Base-by-base conservation (phyloP, 2,113 vertebrate species). In the Xenus cinereus region DNA sequence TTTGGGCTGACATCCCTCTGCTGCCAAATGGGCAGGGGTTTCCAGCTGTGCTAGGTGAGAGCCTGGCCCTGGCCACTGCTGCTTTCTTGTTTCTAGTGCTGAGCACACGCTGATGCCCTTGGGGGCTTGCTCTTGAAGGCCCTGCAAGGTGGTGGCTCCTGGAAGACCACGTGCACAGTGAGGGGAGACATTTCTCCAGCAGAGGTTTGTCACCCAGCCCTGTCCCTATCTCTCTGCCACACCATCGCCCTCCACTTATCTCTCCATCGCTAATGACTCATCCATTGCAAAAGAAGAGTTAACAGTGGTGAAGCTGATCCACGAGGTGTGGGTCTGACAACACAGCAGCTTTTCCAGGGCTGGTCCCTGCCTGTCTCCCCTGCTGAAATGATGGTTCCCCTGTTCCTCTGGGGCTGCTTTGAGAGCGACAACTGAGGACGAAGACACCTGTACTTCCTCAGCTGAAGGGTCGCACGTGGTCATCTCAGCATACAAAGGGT, bases 401-500 rank as follows among this genome's bases (percentile, higher is more conserved):
- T 71, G 18, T 62, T 95, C 43, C 15, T 85, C 17, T 64, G 63
- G 37, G 6, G 35, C 45, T 72, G 39, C 84, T 82, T 75, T 73
- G 53, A 79, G 50, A 76, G 48, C 0, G 2, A n/a, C 27, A 79
- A 27, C 7, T 32, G 53, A 87, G 54, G 26, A 64, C 0, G 4
- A 68, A 53, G 68, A 37, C 33, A 46, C 37, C 50, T 37, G n/a
- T 9, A 17, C 12, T 9, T 67, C 32, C 43, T 72, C 53, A 75
- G 46, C 35, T 80, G 9, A n/a, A 30, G 37, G 41, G 41, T 51
- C 4, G 2, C 23, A 23, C 0, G 0, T n/a, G 43, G 22, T n/a
- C 33, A 1, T 23, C 51, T 82, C 17, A 12, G 46, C 24, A 9
- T 23, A 32, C 35, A 62, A 37, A 67, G 2, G 1, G 18, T 30